phyloP scores from a whole-genome alignment of 1,140 invertebrate genomes.

The Pentalonia nigronervosa region DNA sequence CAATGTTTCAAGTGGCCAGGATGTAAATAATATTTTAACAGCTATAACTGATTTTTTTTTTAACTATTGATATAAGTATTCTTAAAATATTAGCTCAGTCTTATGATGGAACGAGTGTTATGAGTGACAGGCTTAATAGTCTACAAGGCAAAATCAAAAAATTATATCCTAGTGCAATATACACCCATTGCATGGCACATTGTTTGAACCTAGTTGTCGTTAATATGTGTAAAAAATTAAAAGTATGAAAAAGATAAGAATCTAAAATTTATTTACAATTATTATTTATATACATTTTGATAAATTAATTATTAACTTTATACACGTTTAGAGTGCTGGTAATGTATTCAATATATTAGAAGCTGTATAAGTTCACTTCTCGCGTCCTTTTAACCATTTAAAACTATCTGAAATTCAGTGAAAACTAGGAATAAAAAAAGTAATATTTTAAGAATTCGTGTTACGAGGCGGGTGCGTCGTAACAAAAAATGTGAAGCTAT shows the following conservation, averaged over 20 bases:
- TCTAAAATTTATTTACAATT: not conserved
- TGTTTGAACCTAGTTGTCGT: not conserved
- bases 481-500: not conserved
- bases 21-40: too few species aligned
- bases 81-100: too few species aligned
- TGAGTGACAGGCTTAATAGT: not conserved
- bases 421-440: not conserved
- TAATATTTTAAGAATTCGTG: constrained; percentile 16
- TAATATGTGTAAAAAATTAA: not conserved
- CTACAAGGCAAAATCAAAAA: not conserved
- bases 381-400: not conserved
- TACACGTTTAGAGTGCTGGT: not conserved
- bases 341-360: not conserved
- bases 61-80: too few species aligned
- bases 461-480: not conserved
- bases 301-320: not conserved
- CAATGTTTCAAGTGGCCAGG: too few species aligned
- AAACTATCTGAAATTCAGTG: not conserved
- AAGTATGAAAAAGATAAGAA: not conserved
- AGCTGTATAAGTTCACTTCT: not conserved
- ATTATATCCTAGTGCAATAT: not conserved
- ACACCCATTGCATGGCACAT: not conserved
- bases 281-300: too few species aligned
- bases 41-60: too few species aligned
- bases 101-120: not conserved